Conservation (phyloP, 2,888 invertebrate genomes). For the Muschampia plurimacula region DNA sequence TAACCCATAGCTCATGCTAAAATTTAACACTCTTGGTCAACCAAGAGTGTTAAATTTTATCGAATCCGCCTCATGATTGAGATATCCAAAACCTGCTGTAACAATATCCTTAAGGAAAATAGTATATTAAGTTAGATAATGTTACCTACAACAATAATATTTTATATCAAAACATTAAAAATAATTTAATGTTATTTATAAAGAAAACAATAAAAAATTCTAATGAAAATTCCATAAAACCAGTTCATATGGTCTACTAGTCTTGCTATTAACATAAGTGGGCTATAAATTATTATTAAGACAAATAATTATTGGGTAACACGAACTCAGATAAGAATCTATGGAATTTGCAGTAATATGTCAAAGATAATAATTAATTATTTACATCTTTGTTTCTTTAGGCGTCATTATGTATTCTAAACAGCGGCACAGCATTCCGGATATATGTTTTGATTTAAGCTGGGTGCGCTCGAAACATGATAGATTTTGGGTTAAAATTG, state of each 20-base stretch:
- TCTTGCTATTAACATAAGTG: conserved; percentile 73
- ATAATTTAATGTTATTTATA: conserved; percentile 44
- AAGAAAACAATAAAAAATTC: conserved; percentile 74
- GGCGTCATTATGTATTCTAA: conserved; percentile 44
- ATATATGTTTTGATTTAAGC: conserved; percentile 33
- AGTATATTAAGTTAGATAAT: neutral
- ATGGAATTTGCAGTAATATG: conserved; percentile 67
- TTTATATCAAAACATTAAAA: conserved; percentile 26
- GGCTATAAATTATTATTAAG: conserved; percentile 76
- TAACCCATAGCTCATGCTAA: no score
- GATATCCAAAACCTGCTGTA: conserved; percentile 14
- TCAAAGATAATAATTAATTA: conserved; percentile 66
- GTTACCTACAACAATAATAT: conserved; percentile 10
- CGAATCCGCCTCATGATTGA: neutral
- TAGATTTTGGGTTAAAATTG: no score
- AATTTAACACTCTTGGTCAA: no score
- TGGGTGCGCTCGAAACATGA: no score
- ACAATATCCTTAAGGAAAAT: conserved; percentile 9
- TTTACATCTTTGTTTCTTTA: conserved; percentile 56
- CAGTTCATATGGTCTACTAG: conserved; percentile 70
- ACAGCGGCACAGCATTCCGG: conserved; percentile 43
- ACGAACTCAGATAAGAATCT: conserved; percentile 60
- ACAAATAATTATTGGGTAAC: conserved; percentile 78
- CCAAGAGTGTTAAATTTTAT: neutral
- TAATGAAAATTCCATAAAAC: conserved; percentile 79